Evolutionary conservation across 2,888 invertebrate species (phyloP).

Genomic region (Drosophila histrio): DNA sequence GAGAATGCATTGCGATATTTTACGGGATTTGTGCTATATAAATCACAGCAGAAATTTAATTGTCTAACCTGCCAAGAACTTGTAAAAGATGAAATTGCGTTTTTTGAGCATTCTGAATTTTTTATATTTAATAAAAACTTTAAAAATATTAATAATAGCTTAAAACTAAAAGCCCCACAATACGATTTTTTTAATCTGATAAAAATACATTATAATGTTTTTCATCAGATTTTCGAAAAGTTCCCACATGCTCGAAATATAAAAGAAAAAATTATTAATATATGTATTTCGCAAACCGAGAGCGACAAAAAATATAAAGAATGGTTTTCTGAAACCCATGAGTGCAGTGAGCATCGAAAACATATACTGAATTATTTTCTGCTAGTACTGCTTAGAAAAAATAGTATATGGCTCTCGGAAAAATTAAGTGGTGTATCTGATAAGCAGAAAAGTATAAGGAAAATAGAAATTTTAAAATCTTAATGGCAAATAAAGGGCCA

Average conservation of each 20-base stretch:
- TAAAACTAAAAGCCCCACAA: constrained; percentile 9
- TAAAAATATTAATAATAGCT: no score
- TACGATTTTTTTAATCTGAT: neutral
- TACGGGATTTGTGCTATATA: neutral
- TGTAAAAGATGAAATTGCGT: neutral
- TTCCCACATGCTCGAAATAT: no score
- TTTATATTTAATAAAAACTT: constrained; percentile 11
- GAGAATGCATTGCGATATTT: constrained; percentile 19
- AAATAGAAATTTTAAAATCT: no score
- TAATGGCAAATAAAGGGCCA: neutral
- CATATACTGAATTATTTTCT: neutral
- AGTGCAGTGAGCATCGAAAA: neutral
- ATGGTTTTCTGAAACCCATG: neutral
- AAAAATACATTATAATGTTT: neutral
- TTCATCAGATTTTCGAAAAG: neutral
- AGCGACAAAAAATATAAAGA: no score
- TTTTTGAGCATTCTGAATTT: neutral
- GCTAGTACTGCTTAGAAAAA: neutral
- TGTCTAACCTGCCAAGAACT: neutral
- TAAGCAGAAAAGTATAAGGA: no score
- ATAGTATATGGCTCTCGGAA: neutral
- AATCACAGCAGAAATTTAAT: constrained; percentile 9
- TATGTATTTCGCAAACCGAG: neutral
- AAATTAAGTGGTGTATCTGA: neutral
- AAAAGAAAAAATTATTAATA: neutral